phyloP scores from a whole-genome alignment of 2,888 invertebrate genomes.

The Apamea crenata region DNA sequence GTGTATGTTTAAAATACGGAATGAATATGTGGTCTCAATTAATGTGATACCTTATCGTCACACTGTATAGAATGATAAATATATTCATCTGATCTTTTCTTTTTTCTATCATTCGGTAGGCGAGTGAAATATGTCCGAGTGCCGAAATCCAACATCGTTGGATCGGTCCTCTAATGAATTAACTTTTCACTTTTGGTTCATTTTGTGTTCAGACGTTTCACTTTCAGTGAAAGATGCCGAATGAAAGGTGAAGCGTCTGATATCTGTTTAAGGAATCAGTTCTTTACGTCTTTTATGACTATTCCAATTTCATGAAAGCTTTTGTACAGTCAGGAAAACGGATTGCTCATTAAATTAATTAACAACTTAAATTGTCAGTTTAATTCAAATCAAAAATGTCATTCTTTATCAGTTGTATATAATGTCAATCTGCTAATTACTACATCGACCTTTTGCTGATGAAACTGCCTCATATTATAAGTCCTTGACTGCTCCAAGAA shows the following conservation, averaged over 20 bases:
- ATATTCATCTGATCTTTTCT: background rate
- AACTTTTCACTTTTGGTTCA: background rate
- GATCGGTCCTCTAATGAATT: background rate
- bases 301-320: background rate
- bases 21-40: background rate
- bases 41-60: background rate
- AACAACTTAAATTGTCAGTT: background rate
- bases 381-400: background rate
- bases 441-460: background rate
- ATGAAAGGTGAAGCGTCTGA: too few relatives aligned
- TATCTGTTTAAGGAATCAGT: background rate
- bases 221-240: background rate
- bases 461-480: background rate
- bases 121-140: background rate
- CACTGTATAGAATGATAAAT: background rate
- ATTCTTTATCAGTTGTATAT: background rate
- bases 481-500: background rate
- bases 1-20: background rate
- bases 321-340: background rate
- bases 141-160: background rate
- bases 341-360: background rate
- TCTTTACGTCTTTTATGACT: background rate
- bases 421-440: background rate
- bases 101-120: background rate
- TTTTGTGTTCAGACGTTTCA: background rate